Evolutionary conservation across 2,888 invertebrate species (phyloP).

Genomic region (Chrysomela aeneicollis): DNA sequence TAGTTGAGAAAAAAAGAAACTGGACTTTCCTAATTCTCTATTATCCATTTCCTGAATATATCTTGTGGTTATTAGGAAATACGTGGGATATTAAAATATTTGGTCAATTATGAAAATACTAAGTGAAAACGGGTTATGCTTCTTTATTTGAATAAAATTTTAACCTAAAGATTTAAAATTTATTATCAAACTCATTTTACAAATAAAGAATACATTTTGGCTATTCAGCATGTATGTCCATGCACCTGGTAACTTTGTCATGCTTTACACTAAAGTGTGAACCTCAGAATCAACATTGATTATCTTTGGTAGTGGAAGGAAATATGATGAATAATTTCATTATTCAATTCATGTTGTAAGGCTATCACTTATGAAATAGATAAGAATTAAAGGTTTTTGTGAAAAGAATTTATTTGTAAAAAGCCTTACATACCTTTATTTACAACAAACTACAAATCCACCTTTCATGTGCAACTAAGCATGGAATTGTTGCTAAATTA

Average conservation of each 20-base stretch:
- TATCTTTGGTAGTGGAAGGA: neutral
- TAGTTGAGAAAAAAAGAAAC: too few relatives aligned
- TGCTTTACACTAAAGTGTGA: neutral
- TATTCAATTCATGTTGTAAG: conserved; percentile 9
- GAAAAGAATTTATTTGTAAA: conserved; percentile 59
- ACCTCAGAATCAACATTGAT: neutral
- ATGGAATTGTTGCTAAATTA: conserved; percentile 49
- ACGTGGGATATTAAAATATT: too few relatives aligned
- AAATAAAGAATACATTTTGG: conserved; percentile 35
- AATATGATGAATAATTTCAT: neutral
- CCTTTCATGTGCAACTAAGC: conserved; percentile 53
- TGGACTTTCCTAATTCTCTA: too few relatives aligned
- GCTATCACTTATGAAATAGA: conserved; percentile 27
- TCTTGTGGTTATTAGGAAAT: too few relatives aligned
- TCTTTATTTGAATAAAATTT: conserved; percentile 29
- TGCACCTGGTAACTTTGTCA: conserved; percentile 29
- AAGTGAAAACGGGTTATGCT: too few relatives aligned
- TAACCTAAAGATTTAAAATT: conserved; percentile 30
- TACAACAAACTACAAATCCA: conserved; percentile 58
- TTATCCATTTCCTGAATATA: too few relatives aligned
- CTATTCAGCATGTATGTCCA: conserved; percentile 24
- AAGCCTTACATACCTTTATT: conserved; percentile 62
- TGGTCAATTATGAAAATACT: too few relatives aligned
- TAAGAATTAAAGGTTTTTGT: conserved; percentile 36
- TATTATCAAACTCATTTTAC: conserved; percentile 34